These are phyloP conservation scores for Oxygymnocypris stewartii DNA, from an alignment of 2,113 vertebrate genomes.

Conservation along the genomic window DNA sequence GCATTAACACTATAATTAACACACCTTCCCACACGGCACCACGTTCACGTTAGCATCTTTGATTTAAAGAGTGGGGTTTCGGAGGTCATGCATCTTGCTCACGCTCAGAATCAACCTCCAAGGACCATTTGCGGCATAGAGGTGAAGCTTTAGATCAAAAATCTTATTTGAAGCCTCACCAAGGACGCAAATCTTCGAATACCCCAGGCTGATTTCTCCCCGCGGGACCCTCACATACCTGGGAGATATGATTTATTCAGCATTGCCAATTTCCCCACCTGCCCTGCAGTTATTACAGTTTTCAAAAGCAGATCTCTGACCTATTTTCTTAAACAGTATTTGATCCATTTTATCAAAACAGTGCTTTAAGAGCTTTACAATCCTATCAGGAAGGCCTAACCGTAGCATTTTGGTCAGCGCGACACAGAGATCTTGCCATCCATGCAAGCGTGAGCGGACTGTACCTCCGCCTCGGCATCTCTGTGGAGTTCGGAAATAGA, in stretches of 20 bases:
- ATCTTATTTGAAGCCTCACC: conserved; percentile 47
- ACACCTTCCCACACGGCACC: conserved; percentile 1
- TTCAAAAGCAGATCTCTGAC: conserved; percentile 44
- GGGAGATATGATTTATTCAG: conserved; percentile 53
- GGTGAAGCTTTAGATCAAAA: conserved; percentile 47
- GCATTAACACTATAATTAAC: conserved; percentile 55
- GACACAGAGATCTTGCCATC: neutral
- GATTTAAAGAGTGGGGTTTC: conserved; percentile 41
- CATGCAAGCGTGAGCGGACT: neutral
- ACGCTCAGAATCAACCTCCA: conserved; percentile 26
- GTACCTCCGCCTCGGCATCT: neutral
- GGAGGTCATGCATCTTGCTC: conserved; percentile 43
- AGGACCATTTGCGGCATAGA: conserved; percentile 38
- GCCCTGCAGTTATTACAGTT: conserved; percentile 33
- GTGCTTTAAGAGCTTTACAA: conserved; percentile 5
- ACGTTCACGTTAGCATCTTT: neutral
- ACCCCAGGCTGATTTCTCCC: conserved; percentile 43
- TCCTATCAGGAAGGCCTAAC: conserved; percentile 28
- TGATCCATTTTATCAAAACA: conserved; percentile 37
- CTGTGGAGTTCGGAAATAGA: conserved; percentile 27
- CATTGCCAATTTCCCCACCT: conserved; percentile 38
- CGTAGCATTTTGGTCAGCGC: neutral
- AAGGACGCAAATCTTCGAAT: conserved; percentile 36
- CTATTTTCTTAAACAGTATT: conserved; percentile 42
- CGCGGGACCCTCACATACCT: conserved; percentile 6